Evolutionary conservation across 2,888 invertebrate genomes (phyloP), one percentile per base, ranked within the genome.

Genomic region (Lissocephala sabroskyi): DNA sequence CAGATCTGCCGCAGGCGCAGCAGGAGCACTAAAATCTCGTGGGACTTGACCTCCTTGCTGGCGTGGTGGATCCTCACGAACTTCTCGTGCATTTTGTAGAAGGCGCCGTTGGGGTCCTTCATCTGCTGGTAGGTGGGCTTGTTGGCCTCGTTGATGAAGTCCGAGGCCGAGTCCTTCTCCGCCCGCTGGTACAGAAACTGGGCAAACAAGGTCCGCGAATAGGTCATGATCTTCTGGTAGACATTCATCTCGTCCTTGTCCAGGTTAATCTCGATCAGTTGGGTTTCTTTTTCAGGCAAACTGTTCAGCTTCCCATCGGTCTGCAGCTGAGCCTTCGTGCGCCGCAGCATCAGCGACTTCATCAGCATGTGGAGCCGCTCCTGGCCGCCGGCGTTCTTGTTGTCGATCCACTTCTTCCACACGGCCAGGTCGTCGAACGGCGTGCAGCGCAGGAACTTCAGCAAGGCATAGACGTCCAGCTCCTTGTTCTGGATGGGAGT

Each of bases 401-500:
- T 92, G 74, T 94, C 93, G 43, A 98, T 94, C 92, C 96, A 97
- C 52, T 91, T 89, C 82, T 95, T 96, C 96, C 96, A 98, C 57
- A 95, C 91, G 9, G 84, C 85, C 35, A 93, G 86, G 59, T 98
- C 96, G 80, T 96, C 93, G 82, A 98, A 97, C 0, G 98, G 98
- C 5, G 91, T 87, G 77, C 94, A 94, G 10, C 90, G 86, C 6
- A 98, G 84, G 82, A 96, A 98, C 82, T 96, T 93, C 10, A 94
- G 80, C 37, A 94, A 83, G 0, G 93, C 89, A 84, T 90, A 95
- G 30, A 94, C 86, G 82, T 95, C 97, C 50, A 92, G 84, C 79
- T 96, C 92, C 81, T 95, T 93, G 83, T 98, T 98, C 79, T 98
- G 98, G 33, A 98, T 92, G 0, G 98, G 98, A 0, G 97, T 97